Conservation (phyloP, 2,888 invertebrate species). For the Drosophila atripex region DNA sequence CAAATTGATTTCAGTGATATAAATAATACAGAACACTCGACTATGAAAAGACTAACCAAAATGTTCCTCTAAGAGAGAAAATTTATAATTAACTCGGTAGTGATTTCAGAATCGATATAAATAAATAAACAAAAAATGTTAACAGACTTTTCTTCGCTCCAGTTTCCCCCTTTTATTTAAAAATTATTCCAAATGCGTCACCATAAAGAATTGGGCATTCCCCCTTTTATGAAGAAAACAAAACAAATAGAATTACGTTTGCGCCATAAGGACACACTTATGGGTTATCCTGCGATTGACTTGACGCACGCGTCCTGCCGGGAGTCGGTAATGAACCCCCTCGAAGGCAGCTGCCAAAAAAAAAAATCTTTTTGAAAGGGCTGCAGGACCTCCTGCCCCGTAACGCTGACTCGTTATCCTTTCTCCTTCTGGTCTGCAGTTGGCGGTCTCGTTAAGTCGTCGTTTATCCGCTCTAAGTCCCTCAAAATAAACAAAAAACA, state of each 20-base stretch:
- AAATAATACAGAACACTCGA: not conserved
- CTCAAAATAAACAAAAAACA: slow-evolving; percentile 66
- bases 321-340: slow-evolving; percentile 11
- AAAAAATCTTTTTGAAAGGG: slow-evolving; percentile 26
- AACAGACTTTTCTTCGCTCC: slow-evolving; percentile 59
- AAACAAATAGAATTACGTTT: slow-evolving; percentile 63
- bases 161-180: slow-evolving; percentile 47
- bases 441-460: slow-evolving; percentile 67
- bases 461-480: slow-evolving; percentile 73
- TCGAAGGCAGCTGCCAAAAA: slow-evolving; percentile 50
- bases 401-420: slow-evolving; percentile 46
- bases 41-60: not conserved
- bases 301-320: slow-evolving; percentile 59
- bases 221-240: slow-evolving; percentile 27
- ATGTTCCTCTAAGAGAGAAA: not conserved
- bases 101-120: slow-evolving; percentile 1
- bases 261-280: slow-evolving; percentile 43
- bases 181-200: slow-evolving; percentile 41
- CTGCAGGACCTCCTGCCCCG: slow-evolving; percentile 21
- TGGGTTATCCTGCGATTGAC: slow-evolving; percentile 61
- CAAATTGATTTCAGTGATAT: slow-evolving; percentile 2
- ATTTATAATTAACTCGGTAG: not conserved
- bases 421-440: slow-evolving; percentile 30
- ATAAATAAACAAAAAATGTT: slow-evolving; percentile 54
- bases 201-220: slow-evolving; percentile 29